phyloP scores from a whole-genome alignment of 2,888 invertebrate genomes.

The Lithosia quadra region DNA sequence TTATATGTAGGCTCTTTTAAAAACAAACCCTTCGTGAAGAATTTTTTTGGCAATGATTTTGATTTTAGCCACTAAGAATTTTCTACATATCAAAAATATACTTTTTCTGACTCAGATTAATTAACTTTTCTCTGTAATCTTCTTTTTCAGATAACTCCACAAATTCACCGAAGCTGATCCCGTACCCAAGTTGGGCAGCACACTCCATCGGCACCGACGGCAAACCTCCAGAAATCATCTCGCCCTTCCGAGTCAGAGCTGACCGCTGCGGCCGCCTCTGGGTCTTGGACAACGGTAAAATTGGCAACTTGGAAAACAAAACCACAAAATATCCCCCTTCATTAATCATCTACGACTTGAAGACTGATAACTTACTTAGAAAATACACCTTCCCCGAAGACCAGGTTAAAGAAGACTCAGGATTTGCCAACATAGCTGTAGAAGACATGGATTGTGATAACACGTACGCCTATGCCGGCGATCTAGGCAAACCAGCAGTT shows the following conservation, averaged over 20 bases:
- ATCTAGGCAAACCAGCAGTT: conserved; percentile 89
- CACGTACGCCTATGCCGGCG: conserved; percentile 91
- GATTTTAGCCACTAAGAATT: too few relatives aligned
- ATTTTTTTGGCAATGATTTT: too few relatives aligned
- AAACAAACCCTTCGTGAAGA: too few relatives aligned
- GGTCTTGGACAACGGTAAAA: conserved; percentile 92
- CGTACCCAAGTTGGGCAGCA: conserved; percentile 93
- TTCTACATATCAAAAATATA: too few relatives aligned
- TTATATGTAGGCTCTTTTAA: too few relatives aligned
- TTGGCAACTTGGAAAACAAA: conserved; percentile 85
- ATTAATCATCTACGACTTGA: conserved; percentile 91
- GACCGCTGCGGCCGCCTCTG: conserved; percentile 93
- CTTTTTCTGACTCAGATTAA: background rate
- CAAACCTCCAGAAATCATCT: conserved; percentile 89
- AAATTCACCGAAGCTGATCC: conserved; percentile 90
- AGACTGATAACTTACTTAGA: conserved; percentile 90
- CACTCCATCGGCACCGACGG: conserved; percentile 87
- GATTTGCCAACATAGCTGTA: conserved; percentile 92
- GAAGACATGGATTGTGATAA: conserved; percentile 92
- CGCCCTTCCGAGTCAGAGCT: conserved; percentile 91
- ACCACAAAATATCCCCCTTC: conserved; percentile 87
- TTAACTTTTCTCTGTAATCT: background rate
- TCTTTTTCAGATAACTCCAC: conserved; percentile 87
- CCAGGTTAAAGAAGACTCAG: conserved; percentile 89
- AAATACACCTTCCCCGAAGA: conserved; percentile 88